phyloP scores from a whole-genome alignment of 2,113 vertebrate genomes.

The Hystrix brachyura region DNA sequence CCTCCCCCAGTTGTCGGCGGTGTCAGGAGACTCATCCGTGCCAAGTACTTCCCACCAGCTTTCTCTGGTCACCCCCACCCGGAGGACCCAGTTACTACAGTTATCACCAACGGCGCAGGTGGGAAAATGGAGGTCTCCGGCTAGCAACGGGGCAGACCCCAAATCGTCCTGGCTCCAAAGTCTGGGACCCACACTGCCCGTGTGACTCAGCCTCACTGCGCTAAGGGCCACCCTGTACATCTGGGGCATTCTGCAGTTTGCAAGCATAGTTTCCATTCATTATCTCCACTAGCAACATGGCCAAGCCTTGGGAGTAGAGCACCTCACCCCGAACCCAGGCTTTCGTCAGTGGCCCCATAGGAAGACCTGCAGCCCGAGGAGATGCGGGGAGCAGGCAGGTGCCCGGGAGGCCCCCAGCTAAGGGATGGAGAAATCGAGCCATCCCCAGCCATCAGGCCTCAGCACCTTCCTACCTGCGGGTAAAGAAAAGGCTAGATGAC shows the following conservation, averaged over 20 bases:
- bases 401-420: not conserved
- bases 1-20: not conserved
- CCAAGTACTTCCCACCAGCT: not conserved
- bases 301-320: not conserved
- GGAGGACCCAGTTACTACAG: not conserved
- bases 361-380: not conserved
- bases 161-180: not conserved
- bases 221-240: rapidly evolving
- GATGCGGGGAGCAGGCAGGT: not conserved
- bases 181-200: not conserved
- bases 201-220: not conserved
- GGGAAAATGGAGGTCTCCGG: not conserved
- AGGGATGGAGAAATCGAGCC: not conserved
- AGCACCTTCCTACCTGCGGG: not conserved
- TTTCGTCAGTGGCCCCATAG: not conserved
- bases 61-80: not conserved
- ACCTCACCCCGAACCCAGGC: not conserved
- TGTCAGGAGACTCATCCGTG: not conserved
- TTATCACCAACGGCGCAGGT: not conserved
- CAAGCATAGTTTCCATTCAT: not conserved
- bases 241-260: not conserved
- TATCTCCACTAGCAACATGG: not conserved
- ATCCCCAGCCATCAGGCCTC: not conserved
- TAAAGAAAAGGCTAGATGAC: not conserved
- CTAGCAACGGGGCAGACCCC: not conserved